A percentile compares a stretch with the other conserved stretches of the same genome.
Evolutionary conservation across 2,113 vertebrate genomes (phyloP).

Genomic region (Microcebus murinus): DNA sequence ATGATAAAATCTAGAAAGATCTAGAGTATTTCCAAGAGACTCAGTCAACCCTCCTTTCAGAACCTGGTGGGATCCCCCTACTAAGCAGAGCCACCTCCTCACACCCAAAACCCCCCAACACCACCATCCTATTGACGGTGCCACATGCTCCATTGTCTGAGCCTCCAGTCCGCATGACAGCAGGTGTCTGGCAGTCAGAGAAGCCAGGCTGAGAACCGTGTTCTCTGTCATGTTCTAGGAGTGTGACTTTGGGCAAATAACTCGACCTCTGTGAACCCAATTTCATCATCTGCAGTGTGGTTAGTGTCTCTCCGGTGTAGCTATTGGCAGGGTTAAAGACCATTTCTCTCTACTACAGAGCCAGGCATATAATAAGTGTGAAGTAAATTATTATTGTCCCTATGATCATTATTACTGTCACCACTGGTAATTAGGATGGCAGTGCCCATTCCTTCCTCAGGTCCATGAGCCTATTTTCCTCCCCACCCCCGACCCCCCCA

Average conservation of each 20-base stretch:
- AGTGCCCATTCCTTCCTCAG: too few relatives aligned
- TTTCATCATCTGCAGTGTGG: not conserved
- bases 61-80: too few relatives aligned
- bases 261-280: not conserved
- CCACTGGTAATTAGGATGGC: too few relatives aligned
- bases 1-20: too few relatives aligned
- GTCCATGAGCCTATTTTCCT: too few relatives aligned
- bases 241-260: not conserved
- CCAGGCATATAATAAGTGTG: not conserved
- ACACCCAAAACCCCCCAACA: not conserved
- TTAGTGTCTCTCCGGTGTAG: not conserved
- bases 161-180: not conserved
- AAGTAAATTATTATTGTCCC: not conserved
- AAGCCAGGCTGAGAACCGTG: not conserved
- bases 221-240: not conserved
- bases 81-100: too few relatives aligned
- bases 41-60: too few relatives aligned
- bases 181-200: not conserved
- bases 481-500: too few relatives aligned
- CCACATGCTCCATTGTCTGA: not conserved
- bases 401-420: too few relatives aligned
- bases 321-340: not conserved
- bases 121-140: not conserved
- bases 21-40: too few relatives aligned
- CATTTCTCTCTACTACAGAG: not conserved